Conservation (phyloP, 2,797 vertebrate genomes). For the Propithecus perrieri region DNA sequence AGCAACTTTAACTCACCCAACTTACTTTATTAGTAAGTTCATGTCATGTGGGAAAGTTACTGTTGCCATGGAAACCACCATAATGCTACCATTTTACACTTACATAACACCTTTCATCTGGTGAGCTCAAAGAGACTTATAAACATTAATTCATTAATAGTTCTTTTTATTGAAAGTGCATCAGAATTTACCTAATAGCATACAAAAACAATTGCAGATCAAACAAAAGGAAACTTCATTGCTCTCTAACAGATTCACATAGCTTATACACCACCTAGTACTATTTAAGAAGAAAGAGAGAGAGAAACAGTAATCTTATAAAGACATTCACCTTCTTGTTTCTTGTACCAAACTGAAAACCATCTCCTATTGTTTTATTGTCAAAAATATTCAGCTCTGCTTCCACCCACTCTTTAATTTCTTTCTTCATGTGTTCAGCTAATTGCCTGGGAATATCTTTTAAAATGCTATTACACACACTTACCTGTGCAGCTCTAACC, state of each 20-base stretch:
- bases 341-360: constrained; percentile 65
- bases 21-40: constrained; percentile 31
- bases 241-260: constrained; percentile 42
- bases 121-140: constrained; percentile 62
- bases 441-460: constrained; percentile 63
- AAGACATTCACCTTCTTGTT: constrained; percentile 60
- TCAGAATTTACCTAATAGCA: constrained; percentile 74
- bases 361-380: constrained; percentile 73
- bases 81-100: constrained; percentile 50
- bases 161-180: constrained; percentile 64
- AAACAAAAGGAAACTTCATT: constrained; percentile 72
- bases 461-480: constrained; percentile 38
- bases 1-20: constrained; percentile 35
- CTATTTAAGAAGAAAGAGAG: constrained; percentile 44
- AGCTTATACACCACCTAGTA: constrained; percentile 28
- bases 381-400: constrained; percentile 69
- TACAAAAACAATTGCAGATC: constrained; percentile 67
- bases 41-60: constrained; percentile 53
- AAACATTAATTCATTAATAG: constrained; percentile 77
- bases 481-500: not conserved
- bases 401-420: constrained; percentile 68
- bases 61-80: constrained; percentile 69
- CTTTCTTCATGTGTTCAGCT: constrained; percentile 63
- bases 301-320: constrained; percentile 35
- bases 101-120: constrained; percentile 59